phyloP scores from a whole-genome alignment of 2,113 vertebrate genomes.

The Parus major region DNA sequence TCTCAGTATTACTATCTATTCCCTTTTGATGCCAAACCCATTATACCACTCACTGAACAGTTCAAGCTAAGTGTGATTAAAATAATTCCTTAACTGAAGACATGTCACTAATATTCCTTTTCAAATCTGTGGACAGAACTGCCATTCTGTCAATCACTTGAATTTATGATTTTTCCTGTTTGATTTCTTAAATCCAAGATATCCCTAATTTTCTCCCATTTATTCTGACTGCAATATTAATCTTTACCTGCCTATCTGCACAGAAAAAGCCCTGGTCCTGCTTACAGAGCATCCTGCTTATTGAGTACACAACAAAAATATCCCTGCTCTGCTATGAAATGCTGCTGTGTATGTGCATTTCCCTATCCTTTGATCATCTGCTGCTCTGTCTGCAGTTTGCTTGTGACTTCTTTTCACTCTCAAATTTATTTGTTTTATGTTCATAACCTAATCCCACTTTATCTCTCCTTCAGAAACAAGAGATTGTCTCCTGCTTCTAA shows the following conservation, averaged over 20 bases:
- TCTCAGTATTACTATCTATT: background rate
- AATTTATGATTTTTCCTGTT: background rate
- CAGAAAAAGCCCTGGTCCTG: background rate
- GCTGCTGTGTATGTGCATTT: background rate
- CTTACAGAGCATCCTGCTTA: background rate
- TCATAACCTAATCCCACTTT: constrained; percentile 38
- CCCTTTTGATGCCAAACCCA: background rate
- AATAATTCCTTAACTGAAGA: background rate
- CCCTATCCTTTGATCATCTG: background rate
- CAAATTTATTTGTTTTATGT: constrained; percentile 21
- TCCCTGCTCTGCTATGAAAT: background rate
- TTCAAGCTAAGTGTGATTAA: background rate
- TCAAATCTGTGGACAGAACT: background rate
- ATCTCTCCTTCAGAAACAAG: constrained; percentile 33
- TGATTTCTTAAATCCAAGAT: background rate
- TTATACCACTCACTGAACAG: background rate
- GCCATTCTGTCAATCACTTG: background rate
- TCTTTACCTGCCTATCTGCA: background rate
- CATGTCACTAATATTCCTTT: background rate
- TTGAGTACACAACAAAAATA: background rate
- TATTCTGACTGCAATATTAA: background rate
- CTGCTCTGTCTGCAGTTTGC: background rate
- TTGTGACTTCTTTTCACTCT: background rate
- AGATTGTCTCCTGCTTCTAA: constrained; percentile 34
- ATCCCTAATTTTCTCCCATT: background rate